Conservation (phyloP, 92 coral and sea anemone species). For the Metridium senile region DNA sequence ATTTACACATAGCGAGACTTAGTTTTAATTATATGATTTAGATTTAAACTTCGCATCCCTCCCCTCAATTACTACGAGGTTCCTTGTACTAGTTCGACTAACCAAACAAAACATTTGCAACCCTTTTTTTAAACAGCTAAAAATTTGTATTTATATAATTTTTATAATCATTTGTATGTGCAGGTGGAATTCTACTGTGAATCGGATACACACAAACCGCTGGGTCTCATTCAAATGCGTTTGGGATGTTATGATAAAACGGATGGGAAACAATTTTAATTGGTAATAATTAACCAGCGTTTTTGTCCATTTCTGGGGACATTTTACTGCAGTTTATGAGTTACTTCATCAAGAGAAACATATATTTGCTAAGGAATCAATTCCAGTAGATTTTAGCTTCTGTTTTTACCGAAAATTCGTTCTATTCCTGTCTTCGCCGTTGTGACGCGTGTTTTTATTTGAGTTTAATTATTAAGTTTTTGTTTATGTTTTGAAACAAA, state of each 20-base stretch:
- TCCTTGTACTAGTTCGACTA: background rate
- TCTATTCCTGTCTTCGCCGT: background rate
- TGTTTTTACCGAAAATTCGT: background rate
- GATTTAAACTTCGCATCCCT: background rate
- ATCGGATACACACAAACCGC: background rate
- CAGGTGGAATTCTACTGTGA: background rate
- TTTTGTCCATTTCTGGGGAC: background rate
- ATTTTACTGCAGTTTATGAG: background rate
- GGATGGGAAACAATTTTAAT: conserved; percentile 4
- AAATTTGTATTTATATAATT: background rate
- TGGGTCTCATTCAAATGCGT: background rate
- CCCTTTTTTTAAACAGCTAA: background rate
- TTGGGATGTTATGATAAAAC: conserved; percentile 1
- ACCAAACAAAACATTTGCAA: background rate
- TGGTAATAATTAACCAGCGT: conserved; percentile 1
- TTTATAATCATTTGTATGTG: background rate
- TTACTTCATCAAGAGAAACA: background rate
- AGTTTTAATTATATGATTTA: too few relatives aligned
- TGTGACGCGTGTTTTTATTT: background rate
- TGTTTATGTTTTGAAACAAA: conserved; percentile 14
- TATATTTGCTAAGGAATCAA: background rate
- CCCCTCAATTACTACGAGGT: background rate
- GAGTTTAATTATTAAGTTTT: conserved; percentile 3
- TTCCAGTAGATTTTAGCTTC: background rate
- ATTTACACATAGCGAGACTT: too few relatives aligned